Evolutionary conservation across 2,113 vertebrate genomes (phyloP).

Genomic region (Salvelinus namaycush): DNA sequence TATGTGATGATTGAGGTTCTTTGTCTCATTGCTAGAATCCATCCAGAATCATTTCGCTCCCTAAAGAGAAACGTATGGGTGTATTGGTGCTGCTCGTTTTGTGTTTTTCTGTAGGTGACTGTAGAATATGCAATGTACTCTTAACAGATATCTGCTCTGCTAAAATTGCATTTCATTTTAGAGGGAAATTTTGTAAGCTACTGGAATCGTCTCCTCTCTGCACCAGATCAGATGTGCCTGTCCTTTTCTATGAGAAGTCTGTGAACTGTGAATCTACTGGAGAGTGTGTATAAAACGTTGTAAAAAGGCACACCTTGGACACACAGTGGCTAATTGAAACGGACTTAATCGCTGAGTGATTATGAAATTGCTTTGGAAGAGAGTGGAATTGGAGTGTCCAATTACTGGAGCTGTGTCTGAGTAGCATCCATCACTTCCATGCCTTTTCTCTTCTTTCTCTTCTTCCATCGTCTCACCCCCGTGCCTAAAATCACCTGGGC

Average conservation of each 20-base stretch:
- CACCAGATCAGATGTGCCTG: not conserved
- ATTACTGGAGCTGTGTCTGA: not conserved
- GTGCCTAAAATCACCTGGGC: not conserved
- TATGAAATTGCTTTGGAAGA: slow-evolving; percentile 32
- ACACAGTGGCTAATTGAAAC: slow-evolving; percentile 34
- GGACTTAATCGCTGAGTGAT: slow-evolving; percentile 19
- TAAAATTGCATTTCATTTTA: not conserved
- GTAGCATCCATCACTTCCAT: slow-evolving; percentile 21
- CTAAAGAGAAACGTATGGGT: no score
- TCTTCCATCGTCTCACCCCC: not conserved
- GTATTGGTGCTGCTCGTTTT: no score
- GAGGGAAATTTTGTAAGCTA: not conserved
- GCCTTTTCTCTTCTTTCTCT: not conserved
- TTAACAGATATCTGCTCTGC: not conserved
- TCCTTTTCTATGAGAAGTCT: not conserved
- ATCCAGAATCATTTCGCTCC: no score
- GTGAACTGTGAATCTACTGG: not conserved
- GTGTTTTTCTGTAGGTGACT: not conserved
- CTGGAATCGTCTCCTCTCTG: not conserved
- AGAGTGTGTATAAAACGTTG: slow-evolving; percentile 28
- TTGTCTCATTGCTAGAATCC: no score
- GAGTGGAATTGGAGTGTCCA: slow-evolving; percentile 7
- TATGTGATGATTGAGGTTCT: no score
- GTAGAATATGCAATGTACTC: not conserved
- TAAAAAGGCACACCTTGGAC: slow-evolving; percentile 40